phyloP scores from a whole-genome alignment of 2,113 vertebrate species.

The Mustelus asterias region DNA sequence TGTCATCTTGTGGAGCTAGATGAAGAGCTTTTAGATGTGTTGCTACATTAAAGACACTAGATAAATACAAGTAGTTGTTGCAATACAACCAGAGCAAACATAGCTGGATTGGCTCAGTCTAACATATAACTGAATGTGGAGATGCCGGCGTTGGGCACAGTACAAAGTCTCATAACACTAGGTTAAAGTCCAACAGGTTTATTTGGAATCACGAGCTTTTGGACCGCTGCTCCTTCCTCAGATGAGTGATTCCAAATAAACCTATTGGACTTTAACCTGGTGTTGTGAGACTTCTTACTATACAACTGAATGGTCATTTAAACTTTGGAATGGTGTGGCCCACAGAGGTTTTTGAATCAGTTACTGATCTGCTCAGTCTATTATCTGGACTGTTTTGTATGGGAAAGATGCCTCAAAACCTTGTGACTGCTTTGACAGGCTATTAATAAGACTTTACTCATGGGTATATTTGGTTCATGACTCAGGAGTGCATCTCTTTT shows the following conservation, averaged over 20 bases:
- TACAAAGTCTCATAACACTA: too few species aligned
- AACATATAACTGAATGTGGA: neutral
- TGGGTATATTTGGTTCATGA: neutral
- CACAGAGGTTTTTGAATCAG: neutral
- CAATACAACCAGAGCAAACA: neutral
- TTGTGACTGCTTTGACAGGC: neutral
- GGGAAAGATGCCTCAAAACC: neutral
- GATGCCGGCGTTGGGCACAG: too few species aligned
- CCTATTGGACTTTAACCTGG: too few species aligned
- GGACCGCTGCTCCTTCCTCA: too few species aligned
- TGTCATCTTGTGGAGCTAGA: neutral
- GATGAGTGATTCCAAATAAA: too few species aligned
- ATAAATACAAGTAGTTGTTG: neutral
- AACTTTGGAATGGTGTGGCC: neutral
- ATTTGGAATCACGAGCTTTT: too few species aligned
- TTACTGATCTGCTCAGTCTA: neutral
- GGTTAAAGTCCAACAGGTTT: too few species aligned
- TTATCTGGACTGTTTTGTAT: neutral
- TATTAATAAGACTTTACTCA: neutral
- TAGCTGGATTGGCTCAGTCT: neutral
- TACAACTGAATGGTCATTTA: neutral
- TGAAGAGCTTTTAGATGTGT: neutral
- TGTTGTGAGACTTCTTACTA: too few species aligned
- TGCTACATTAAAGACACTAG: neutral
- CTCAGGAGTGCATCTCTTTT: neutral